Conservation (phyloP, 2,797 vertebrate genomes). For the Glossophaga mutica region DNA sequence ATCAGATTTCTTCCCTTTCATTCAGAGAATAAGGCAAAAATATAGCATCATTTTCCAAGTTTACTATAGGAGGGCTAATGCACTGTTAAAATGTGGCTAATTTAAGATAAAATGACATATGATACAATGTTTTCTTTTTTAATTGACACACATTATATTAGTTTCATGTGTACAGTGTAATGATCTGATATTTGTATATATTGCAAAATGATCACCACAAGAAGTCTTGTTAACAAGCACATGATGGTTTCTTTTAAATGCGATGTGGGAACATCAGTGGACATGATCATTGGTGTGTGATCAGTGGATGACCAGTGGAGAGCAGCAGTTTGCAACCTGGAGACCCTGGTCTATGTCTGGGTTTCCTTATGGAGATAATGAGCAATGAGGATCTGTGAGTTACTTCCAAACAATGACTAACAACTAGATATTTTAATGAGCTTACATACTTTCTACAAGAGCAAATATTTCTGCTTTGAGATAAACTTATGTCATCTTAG, state of each 20-base stretch:
- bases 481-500: not conserved
- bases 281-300: not conserved
- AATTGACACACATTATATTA: not conserved
- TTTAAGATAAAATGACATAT: not conserved
- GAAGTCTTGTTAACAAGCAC: not conserved
- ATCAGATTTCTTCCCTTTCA: not conserved
- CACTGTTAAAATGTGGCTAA: not conserved
- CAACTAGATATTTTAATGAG: not conserved
- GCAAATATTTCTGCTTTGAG: not conserved
- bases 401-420: not conserved
- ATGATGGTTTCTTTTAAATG: not conserved
- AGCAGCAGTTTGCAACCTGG: not conserved
- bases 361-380: not conserved
- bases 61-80: not conserved
- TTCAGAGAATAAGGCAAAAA: constrained; percentile 7
- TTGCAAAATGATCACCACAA: not conserved
- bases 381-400: not conserved
- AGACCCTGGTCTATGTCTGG: not conserved
- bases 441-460: not conserved
- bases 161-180: not conserved
- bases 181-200: not conserved
- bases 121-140: not conserved
- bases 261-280: not conserved
- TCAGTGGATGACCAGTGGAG: not conserved
- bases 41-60: not conserved